Percentiles rank a stretch among this genome's conserved stretches.
Conservation (phyloP, 1,140 invertebrate genomes). For the Bombus haemorrhoidalis region DNA sequence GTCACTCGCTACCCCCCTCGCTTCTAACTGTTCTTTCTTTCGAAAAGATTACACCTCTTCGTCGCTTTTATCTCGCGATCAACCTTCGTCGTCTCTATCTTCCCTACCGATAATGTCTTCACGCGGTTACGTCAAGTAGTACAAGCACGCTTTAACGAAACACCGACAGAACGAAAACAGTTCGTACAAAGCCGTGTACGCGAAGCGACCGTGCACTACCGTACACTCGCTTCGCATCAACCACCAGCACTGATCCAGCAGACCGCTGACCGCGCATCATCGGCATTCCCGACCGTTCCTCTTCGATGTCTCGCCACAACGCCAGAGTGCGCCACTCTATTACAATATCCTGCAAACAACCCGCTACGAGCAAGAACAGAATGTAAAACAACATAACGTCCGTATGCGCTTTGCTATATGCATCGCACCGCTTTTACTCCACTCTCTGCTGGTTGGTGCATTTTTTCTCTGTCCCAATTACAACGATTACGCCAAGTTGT, state of each 20-base stretch:
- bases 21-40: neutral
- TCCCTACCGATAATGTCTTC: neutral
- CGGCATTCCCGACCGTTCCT: constrained; percentile 65
- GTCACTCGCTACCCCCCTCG: constrained; percentile 9
- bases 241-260: constrained; percentile 63
- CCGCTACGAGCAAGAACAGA: constrained; percentile 13
- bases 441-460: constrained; percentile 19
- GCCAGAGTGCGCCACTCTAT: constrained; percentile 55
- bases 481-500: neutral
- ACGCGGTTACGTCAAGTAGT: constrained; percentile 9
- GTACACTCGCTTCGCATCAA: constrained; percentile 65
- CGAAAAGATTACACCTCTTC: too few species aligned
- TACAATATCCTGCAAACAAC: neutral
- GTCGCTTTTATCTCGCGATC: too few species aligned
- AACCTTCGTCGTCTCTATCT: too few species aligned
- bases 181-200: constrained; percentile 34
- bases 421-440: neutral
- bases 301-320: constrained; percentile 17
- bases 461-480: constrained; percentile 13
- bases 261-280: constrained; percentile 66
- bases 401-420: constrained; percentile 31
- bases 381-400: neutral
- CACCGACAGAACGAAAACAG: constrained; percentile 55
- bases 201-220: constrained; percentile 48
- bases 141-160: constrained; percentile 26